Evolutionary conservation across 1,140 invertebrate genomes (phyloP).

Genomic region (Pseudachorutes palmiensis): DNA sequence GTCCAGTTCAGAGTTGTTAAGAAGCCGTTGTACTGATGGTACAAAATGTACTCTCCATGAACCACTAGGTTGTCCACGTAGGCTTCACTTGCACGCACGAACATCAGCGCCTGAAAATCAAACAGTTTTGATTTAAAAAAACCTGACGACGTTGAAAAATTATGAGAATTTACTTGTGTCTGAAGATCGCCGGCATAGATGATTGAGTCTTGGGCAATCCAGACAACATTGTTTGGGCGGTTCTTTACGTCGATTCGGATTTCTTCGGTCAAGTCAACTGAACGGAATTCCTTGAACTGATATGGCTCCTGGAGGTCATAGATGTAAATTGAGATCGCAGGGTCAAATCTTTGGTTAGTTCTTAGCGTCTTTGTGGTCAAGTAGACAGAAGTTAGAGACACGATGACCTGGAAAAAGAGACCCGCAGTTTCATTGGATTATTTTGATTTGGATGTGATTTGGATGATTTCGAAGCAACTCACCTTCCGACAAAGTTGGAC

Average conservation of each 20-base stretch:
- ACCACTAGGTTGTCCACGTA: constrained; percentile 23
- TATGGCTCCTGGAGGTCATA: constrained; percentile 5
- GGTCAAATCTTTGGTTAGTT: background rate
- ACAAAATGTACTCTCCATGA: constrained; percentile 11
- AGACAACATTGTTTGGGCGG: background rate
- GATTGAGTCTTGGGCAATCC: constrained; percentile 16
- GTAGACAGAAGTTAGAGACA: constrained; percentile 1
- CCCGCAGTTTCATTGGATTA: too few species aligned
- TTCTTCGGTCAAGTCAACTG: constrained; percentile 15
- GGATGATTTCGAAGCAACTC: too few species aligned
- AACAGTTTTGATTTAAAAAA: constrained; percentile 1
- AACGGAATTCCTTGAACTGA: constrained; percentile 9
- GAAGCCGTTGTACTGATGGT: constrained; percentile 22
- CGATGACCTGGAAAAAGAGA: too few species aligned
- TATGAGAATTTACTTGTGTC: background rate
- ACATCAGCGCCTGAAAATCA: constrained; percentile 17
- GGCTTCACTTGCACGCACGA: background rate
- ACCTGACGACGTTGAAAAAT: background rate
- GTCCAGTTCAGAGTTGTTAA: constrained; percentile 16
- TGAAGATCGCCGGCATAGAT: constrained; percentile 10
- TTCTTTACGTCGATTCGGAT: constrained; percentile 13
- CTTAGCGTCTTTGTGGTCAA: background rate
- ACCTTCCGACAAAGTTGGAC: constrained; percentile 5
- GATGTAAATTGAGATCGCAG: constrained; percentile 1
- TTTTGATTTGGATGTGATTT: too few species aligned